phyloP scores from a whole-genome alignment of 2,888 invertebrate genomes.

The Tipula unca region DNA sequence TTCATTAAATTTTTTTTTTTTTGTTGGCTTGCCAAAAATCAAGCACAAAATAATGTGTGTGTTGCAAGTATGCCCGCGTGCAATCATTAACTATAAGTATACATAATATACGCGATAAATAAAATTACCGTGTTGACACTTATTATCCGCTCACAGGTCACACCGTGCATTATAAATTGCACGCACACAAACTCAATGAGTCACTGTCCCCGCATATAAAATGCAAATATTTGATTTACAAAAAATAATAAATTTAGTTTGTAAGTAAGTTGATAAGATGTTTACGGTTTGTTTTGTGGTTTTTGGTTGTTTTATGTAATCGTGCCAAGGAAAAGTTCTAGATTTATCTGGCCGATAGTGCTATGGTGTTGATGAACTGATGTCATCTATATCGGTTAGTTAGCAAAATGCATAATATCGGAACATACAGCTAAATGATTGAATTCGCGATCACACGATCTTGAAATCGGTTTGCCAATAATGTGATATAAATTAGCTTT shows the following conservation, averaged over 20 bases:
- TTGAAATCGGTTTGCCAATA: no score
- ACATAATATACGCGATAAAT: not conserved
- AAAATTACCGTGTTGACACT: not conserved
- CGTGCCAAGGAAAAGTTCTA: not conserved
- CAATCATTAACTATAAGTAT: no score
- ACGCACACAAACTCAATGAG: not conserved
- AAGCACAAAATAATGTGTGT: not conserved
- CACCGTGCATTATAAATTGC: no score
- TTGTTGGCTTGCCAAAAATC: not conserved
- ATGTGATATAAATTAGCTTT: no score
- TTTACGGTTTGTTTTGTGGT: not conserved
- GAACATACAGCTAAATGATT: no score
- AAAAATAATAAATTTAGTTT: not conserved
- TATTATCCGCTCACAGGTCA: no score
- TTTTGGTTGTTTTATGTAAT: not conserved
- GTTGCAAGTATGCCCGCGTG: not conserved
- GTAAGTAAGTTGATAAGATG: not conserved
- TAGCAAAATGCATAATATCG: no score
- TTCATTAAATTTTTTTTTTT: not conserved
- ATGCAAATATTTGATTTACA: not conserved
- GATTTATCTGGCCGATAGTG: not conserved
- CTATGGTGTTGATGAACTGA: not conserved
- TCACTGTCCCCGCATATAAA: not conserved
- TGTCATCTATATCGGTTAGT: no score
- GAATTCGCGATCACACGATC: no score